A percentile compares a stretch with the other conserved stretches of the same genome.
These are phyloP conservation scores for Rhodophaea formosa DNA, from an alignment of 2,888 invertebrate species.

Conservation along the genomic window DNA sequence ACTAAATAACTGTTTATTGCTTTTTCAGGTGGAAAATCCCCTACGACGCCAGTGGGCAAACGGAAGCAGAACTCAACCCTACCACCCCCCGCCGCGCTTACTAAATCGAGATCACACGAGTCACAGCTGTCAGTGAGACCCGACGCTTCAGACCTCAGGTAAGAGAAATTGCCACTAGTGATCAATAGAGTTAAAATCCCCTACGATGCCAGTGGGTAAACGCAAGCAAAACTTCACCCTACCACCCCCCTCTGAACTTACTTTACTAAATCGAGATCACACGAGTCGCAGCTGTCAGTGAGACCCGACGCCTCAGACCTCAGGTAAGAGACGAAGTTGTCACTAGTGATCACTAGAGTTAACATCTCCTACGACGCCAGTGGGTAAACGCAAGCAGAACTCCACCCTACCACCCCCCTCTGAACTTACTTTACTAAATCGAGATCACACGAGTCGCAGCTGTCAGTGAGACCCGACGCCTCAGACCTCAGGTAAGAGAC, in stretches of 20 bases:
- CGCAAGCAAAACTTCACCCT: constrained; percentile 86
- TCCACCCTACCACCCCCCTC: constrained; percentile 89
- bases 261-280: constrained; percentile 95
- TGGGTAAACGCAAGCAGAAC: constrained; percentile 88
- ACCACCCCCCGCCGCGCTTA: constrained; percentile 91
- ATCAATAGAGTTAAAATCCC: no score
- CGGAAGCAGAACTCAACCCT: constrained; percentile 86
- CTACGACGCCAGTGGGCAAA: constrained; percentile 90
- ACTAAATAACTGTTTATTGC: no score
- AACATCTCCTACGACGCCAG: constrained; percentile 91
- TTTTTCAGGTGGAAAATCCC: constrained; percentile 83
- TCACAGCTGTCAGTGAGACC: constrained; percentile 87
- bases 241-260: constrained; percentile 90
- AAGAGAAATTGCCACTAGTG: no score
- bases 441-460: constrained; percentile 94
- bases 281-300: constrained; percentile 92
- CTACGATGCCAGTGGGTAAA: constrained; percentile 90
- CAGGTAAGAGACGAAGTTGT: constrained; percentile 44
- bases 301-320: constrained; percentile 63
- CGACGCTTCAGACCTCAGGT: constrained; percentile 66
- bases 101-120: constrained; percentile 95
- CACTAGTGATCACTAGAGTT: no score
- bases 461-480: constrained; percentile 81
- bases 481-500: constrained; percentile 60
- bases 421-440: constrained; percentile 93